Conservation (phyloP, 23 tunicate genomes). For the Ascidia mentula region DNA sequence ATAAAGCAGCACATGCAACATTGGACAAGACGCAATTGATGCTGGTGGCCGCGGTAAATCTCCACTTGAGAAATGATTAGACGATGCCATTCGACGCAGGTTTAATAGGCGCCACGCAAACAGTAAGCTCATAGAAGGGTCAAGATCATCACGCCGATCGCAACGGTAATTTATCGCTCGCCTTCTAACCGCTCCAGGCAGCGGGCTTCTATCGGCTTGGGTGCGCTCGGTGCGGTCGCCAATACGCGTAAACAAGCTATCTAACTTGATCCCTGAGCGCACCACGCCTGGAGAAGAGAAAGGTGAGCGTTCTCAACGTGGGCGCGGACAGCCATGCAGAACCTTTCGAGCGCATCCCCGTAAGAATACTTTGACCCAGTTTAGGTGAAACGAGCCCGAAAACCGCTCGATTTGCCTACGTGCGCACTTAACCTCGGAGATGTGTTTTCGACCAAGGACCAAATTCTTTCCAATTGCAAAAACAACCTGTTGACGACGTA, state of each 20-base stretch:
- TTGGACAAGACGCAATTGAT: conserved; percentile 5
- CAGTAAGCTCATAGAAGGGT: conserved; percentile 18
- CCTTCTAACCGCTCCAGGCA: conserved; percentile 11
- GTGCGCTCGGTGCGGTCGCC: background rate
- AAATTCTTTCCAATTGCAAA: too few species aligned
- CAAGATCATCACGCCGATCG: conserved; percentile 12
- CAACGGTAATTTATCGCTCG: conserved; percentile 6
- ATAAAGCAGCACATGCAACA: background rate
- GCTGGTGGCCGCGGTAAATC: background rate
- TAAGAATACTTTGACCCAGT: background rate
- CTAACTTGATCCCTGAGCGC: background rate
- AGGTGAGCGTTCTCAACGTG: background rate
- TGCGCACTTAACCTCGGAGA: too few species aligned
- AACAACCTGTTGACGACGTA: too few species aligned
- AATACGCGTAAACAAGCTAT: conserved; percentile 6
- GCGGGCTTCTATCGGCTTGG: conserved; percentile 1
- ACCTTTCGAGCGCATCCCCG: background rate
- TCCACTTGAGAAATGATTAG: conserved; percentile 12
- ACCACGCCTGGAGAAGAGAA: background rate
- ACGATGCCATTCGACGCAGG: conserved; percentile 9
- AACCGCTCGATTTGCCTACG: conserved; percentile 3
- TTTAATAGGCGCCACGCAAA: conserved; percentile 4
- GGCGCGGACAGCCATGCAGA: background rate
- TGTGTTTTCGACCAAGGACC: too few species aligned
- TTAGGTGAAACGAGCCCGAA: background rate